These are phyloP conservation scores for Rhynchonycteris naso DNA, from an alignment of 2,797 vertebrate genomes.

Conservation along the genomic window DNA sequence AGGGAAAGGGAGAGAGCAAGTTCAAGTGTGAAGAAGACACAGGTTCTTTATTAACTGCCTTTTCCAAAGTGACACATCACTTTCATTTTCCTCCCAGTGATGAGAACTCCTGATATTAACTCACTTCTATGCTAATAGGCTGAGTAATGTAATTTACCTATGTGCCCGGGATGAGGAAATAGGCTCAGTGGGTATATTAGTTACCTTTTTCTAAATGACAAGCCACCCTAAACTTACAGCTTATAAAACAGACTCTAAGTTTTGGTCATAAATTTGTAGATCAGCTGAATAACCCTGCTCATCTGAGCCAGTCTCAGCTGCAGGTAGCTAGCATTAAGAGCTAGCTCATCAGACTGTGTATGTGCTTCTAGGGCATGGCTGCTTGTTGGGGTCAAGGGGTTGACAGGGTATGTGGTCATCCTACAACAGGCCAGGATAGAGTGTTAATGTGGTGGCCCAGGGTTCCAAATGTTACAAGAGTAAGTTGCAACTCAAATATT, in stretches of 20 bases:
- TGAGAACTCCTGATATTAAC: background rate
- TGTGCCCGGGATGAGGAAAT: background rate
- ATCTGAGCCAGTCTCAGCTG: background rate
- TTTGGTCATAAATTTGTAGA: background rate
- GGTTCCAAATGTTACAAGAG: background rate
- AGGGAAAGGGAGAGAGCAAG: background rate
- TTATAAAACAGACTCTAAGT: background rate
- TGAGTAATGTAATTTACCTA: background rate
- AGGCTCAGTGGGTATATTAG: background rate
- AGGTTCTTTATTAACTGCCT: background rate
- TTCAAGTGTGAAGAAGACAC: background rate
- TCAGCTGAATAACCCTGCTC: background rate
- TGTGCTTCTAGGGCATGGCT: background rate
- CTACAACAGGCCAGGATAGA: background rate
- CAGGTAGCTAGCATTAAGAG: background rate
- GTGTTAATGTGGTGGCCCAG: background rate
- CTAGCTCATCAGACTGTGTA: background rate
- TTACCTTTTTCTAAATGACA: background rate
- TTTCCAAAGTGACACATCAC: background rate
- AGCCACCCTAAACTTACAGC: background rate
- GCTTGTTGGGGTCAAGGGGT: background rate
- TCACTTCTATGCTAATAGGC: background rate
- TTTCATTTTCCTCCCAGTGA: background rate
- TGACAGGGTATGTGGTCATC: background rate
- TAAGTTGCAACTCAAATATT: background rate